Evolutionary conservation across 2,113 vertebrate genomes (phyloP).

Genomic region (Tinamus guttatus): DNA sequence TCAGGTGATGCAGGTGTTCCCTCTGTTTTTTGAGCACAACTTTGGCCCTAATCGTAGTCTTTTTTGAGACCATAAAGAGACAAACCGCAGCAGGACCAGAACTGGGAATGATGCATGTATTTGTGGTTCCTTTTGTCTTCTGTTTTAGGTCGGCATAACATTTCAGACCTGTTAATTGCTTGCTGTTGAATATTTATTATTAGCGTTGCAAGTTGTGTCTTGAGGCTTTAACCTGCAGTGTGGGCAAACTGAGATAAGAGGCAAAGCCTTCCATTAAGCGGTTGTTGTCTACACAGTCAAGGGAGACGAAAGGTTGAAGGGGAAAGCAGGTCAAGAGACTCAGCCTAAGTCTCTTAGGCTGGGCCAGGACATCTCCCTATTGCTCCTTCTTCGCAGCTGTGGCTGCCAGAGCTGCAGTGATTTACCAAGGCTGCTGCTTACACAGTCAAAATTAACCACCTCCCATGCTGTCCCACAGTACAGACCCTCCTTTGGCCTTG

Average conservation of each 20-base stretch:
- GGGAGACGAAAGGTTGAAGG: background rate
- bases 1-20: background rate
- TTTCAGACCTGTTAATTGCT: background rate
- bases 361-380: background rate
- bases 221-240: background rate
- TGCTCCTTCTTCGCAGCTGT: background rate
- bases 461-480: rapidly evolving
- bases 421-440: background rate
- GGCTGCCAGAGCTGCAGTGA: background rate
- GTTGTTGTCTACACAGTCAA: background rate
- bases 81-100: background rate
- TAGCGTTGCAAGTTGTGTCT: background rate
- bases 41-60: background rate
- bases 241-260: background rate
- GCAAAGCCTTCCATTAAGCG: background rate
- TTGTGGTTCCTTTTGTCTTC: background rate
- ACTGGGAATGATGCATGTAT: background rate
- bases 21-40: background rate
- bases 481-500: background rate
- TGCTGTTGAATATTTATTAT: background rate
- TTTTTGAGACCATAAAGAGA: background rate
- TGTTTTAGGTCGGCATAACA: background rate
- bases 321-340: background rate
- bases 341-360: background rate
- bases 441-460: background rate